phyloP scores from a whole-genome alignment of 2,888 invertebrate species.

The Troides oblongomaculatus region DNA sequence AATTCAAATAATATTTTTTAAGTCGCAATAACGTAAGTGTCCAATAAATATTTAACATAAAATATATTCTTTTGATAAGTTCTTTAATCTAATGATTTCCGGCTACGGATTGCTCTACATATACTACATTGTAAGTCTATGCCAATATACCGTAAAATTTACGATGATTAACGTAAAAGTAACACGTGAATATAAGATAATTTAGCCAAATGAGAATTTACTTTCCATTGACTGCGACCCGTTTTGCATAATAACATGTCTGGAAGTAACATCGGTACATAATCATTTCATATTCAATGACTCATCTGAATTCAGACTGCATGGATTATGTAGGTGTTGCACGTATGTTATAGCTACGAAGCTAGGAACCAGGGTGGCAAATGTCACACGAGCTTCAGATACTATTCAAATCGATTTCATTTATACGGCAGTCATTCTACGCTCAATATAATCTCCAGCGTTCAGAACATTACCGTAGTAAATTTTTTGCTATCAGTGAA shows the following conservation, averaged over 20 bases:
- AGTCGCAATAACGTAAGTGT: too few relatives aligned
- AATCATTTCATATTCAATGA: constrained; percentile 29
- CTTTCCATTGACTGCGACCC: background rate
- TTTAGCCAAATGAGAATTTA: background rate
- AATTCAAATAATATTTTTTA: too few relatives aligned
- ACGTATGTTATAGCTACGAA: constrained; percentile 2
- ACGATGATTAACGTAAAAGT: too few relatives aligned
- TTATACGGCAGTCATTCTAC: background rate
- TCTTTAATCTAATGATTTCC: too few relatives aligned
- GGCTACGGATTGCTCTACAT: too few relatives aligned
- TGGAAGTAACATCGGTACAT: constrained; percentile 6
- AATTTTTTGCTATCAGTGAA: background rate
- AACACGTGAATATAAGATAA: background rate
- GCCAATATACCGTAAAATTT: too few relatives aligned
- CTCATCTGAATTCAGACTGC: constrained; percentile 32
- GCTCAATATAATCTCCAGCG: background rate
- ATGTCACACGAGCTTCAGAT: background rate
- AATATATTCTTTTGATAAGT: too few relatives aligned
- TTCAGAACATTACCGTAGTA: background rate
- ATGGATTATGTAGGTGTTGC: constrained; percentile 26
- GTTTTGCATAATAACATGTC: constrained; percentile 22
- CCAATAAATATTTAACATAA: too few relatives aligned
- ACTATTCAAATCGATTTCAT: constrained; percentile 2
- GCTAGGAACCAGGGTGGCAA: background rate
- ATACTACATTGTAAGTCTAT: too few relatives aligned